Evolutionary conservation across 2,113 vertebrate genomes (phyloP), one percentile per base, ranked within the genome.

Genomic region (Heterochromis multidens): DNA sequence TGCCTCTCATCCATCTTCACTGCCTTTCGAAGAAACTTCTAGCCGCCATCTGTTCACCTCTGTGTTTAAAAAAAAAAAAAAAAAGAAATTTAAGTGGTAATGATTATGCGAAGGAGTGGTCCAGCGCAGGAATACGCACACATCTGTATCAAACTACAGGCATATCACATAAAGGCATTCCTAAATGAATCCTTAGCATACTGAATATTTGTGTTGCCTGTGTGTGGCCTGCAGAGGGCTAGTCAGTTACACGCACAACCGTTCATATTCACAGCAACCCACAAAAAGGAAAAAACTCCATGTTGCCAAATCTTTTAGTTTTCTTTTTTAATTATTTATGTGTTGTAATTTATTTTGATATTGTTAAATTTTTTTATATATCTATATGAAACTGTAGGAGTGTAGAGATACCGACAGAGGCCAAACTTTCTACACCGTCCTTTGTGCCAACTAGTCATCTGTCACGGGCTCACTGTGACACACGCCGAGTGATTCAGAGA

Each of bases 261-360:
- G 14, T 33, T 79, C 72, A 84, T 49, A 57, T 82, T 84, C 76
- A 87, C 29, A 31, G n/a, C 43, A 79, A 67, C 74, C 72, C 72
- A 81, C 35, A 67, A 61, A 82, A 33, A 86, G 72, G 56, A 87
- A 83, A 52, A 89, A 90, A 90, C 62, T 91, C 65, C 61, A 81
- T 83, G 77, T 95, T 96, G 95, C 95, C 95, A 96, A 96, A 96
- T 93, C 54, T 83, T 92, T 88, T 86, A 81, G 23, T 31, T 72
- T 74, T 80, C 31, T 91, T 56, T 81, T 91, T 80, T 67, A 43
- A 83, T 82, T 93, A 93, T 94, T 93, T 95, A 91, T 93, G 91
- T 93, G 83, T 95, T 94, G 74, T 94, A 94, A 95, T 94, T 95
- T 96, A 95, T 94, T 95, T 96, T 91, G 65, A 92, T 94, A 91